phyloP scores from a whole-genome alignment of 2,797 vertebrate genomes.

The Clarias laeviceps region DNA sequence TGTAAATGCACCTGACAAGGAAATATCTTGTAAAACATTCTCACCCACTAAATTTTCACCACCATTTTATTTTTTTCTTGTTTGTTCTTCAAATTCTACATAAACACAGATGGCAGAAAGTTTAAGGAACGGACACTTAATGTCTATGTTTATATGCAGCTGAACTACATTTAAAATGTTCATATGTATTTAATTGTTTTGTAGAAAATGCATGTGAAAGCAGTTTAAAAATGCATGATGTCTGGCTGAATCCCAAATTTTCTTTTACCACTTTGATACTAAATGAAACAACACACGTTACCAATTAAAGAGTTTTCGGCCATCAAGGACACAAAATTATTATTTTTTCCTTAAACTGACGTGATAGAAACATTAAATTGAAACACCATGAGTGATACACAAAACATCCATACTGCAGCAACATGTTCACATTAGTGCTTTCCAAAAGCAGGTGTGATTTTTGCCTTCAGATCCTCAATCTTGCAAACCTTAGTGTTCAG shows the following conservation, averaged over 20 bases:
- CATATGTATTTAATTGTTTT: not conserved
- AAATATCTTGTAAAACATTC: not conserved
- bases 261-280: not conserved
- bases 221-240: not conserved
- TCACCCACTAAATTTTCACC: not conserved
- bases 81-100: not conserved
- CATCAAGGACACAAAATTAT: not conserved
- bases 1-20: not conserved
- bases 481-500: not conserved
- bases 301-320: not conserved
- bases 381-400: not conserved
- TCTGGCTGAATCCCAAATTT: not conserved
- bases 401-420: not conserved
- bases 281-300: not conserved
- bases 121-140: not conserved
- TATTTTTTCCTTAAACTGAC: not conserved
- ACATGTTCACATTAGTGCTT: not conserved
- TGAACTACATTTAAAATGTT: not conserved
- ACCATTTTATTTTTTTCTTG: not conserved
- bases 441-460: not conserved
- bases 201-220: not conserved
- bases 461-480: not conserved
- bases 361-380: not conserved
- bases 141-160: not conserved
- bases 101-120: not conserved